A percentile compares a stretch with the other conserved stretches of the same genome.
Conservation (phyloP, 1,140 invertebrate genomes). For the Lineus longissimus region DNA sequence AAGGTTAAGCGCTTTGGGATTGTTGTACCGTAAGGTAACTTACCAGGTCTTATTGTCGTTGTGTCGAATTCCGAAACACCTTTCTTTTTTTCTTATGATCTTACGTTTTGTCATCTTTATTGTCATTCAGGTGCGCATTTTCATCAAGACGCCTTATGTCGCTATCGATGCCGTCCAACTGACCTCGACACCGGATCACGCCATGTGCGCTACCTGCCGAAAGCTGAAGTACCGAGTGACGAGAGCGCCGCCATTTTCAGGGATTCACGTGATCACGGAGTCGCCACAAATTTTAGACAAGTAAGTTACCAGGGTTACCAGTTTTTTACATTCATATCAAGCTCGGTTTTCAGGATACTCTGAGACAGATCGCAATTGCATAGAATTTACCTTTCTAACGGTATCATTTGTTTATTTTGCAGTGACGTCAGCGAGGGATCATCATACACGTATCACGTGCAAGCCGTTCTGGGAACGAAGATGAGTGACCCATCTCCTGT, state of each 20-base stretch:
- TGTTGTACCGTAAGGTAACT: too few species aligned
- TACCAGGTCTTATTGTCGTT: too few species aligned
- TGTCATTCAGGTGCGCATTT: constrained; percentile 24
- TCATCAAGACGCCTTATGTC: constrained; percentile 22
- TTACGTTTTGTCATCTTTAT: too few species aligned
- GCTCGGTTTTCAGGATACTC: too few species aligned
- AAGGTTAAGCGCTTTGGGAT: too few species aligned
- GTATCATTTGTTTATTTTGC: too few species aligned
- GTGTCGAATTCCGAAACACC: too few species aligned
- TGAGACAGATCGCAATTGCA: too few species aligned
- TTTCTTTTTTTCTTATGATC: too few species aligned
- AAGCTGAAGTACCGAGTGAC: constrained; percentile 24
- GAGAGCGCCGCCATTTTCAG: constrained; percentile 24
- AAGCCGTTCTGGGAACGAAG: constrained; percentile 10
- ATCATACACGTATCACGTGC: constrained; percentile 29
- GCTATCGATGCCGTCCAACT: constrained; percentile 33
- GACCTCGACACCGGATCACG: constrained; percentile 12
- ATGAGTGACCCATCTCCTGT: constrained; percentile 23
- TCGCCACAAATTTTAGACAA: not conserved
- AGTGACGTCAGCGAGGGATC: constrained; percentile 20
- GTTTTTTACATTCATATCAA: not conserved
- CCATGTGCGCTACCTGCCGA: constrained; percentile 21
- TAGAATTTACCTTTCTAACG: too few species aligned
- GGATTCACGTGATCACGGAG: not conserved
- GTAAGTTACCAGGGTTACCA: not conserved